Conservation (phyloP, 2,113 vertebrate genomes). For the Struthidea cinerea region DNA sequence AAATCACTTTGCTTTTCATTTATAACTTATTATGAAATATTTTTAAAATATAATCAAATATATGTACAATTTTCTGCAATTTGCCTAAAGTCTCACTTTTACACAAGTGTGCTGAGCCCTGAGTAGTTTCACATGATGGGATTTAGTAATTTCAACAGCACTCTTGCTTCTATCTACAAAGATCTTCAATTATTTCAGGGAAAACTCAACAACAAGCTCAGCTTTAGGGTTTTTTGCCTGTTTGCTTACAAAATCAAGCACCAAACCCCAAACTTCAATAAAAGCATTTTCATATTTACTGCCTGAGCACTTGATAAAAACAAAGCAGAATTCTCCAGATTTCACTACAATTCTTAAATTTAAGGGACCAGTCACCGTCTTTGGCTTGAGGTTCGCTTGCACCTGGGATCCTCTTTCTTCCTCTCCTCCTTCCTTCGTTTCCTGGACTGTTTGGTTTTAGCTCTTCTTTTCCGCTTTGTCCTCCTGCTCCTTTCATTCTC, state of each 20-base stretch:
- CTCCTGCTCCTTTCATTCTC: conserved; percentile 77
- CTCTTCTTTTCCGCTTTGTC: conserved; percentile 76
- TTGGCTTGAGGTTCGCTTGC: conserved; percentile 50
- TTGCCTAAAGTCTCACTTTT: neutral
- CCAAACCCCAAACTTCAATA: neutral
- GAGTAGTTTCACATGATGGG: neutral
- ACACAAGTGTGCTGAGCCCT: neutral
- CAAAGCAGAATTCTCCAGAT: neutral
- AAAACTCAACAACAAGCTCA: neutral
- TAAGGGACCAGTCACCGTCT: conserved; percentile 64
- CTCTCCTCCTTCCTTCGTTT: conserved; percentile 76
- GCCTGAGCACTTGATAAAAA: neutral
- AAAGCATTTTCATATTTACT: neutral
- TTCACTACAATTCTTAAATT: neutral
- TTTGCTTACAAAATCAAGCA: neutral
- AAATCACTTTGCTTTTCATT: neutral
- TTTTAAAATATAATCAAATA: neutral
- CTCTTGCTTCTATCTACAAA: neutral
- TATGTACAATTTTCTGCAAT: neutral
- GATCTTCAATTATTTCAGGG: neutral
- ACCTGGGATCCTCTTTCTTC: conserved; percentile 66
- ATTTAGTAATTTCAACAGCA: neutral
- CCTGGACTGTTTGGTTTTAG: conserved; percentile 79
- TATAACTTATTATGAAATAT: neutral
- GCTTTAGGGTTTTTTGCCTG: neutral